Conservation (phyloP, 1,140 invertebrate genomes). For the Zaprionus nigranus region DNA sequence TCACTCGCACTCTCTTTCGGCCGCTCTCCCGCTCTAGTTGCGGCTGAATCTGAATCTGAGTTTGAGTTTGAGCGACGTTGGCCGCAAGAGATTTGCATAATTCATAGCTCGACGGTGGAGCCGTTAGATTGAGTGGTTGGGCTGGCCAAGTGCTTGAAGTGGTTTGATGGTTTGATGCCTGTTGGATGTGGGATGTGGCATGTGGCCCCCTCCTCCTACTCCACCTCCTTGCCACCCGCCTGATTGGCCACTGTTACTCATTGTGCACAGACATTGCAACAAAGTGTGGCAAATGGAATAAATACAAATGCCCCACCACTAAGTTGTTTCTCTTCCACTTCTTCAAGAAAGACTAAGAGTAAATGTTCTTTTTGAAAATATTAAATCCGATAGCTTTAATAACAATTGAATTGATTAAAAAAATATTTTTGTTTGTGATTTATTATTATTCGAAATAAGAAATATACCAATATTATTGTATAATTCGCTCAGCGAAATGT, state of each 20-base stretch:
- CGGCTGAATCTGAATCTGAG: not conserved
- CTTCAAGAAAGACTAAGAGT: not conserved
- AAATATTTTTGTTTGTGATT: not conserved
- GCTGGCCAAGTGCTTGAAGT: slow-evolving; percentile 25
- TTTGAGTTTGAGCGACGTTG: slow-evolving; percentile 50
- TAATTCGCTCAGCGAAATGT: not conserved
- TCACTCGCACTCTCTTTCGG: not conserved
- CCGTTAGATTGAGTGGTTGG: slow-evolving; percentile 59
- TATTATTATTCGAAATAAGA: not conserved
- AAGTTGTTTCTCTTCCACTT: not conserved
- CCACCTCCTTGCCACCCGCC: not conserved
- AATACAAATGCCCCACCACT: not conserved
- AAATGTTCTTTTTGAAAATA: not conserved
- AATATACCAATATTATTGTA: not conserved
- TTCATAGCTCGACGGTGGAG: slow-evolving; percentile 66
- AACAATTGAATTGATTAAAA: not conserved
- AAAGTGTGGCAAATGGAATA: not conserved
- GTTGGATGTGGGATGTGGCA: not conserved
- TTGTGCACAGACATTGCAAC: slow-evolving; percentile 2
- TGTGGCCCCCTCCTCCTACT: not conserved
- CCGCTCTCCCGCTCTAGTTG: not conserved
- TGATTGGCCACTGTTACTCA: slow-evolving; percentile 1
- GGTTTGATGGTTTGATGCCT: slow-evolving; percentile 1
- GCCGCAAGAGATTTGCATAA: slow-evolving; percentile 80
- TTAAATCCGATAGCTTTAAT: not conserved